phyloP scores from a whole-genome alignment of 2,888 invertebrate species.

The Acrobasis suavella region DNA sequence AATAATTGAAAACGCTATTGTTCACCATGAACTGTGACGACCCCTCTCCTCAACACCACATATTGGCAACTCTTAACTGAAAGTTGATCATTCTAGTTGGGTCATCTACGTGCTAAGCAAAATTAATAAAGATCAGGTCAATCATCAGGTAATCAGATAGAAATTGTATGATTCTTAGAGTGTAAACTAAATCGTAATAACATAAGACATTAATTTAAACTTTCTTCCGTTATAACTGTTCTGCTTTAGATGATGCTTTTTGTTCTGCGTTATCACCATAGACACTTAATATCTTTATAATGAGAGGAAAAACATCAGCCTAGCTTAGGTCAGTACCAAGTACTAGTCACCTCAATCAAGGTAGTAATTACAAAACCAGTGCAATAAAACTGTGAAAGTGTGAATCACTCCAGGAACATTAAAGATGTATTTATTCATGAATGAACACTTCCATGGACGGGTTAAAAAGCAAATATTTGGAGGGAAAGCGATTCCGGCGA shows the following conservation, averaged over 20 bases:
- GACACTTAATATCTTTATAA: slow-evolving; percentile 13
- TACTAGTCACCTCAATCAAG: background rate
- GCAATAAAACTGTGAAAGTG: slow-evolving; percentile 21
- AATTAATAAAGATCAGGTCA: too few relatives aligned
- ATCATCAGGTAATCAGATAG: too few relatives aligned
- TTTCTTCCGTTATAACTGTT: slow-evolving; percentile 2
- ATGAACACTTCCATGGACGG: slow-evolving; percentile 15
- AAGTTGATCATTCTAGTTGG: too few relatives aligned
- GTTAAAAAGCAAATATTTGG: slow-evolving; percentile 20
- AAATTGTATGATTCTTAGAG: too few relatives aligned
- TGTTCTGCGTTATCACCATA: too few relatives aligned
- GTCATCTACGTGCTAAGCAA: too few relatives aligned
- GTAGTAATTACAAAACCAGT: slow-evolving; percentile 19
- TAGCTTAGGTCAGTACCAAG: slow-evolving; percentile 10
- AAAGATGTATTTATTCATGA: slow-evolving; percentile 21
- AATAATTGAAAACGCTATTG: too few relatives aligned
- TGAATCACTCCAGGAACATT: slow-evolving; percentile 20
- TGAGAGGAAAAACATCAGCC: slow-evolving; percentile 16
- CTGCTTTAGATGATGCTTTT: too few relatives aligned
- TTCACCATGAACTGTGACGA: too few relatives aligned
- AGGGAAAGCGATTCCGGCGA: slow-evolving; percentile 19
- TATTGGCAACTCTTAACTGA: too few relatives aligned
- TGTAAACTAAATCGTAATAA: too few relatives aligned
- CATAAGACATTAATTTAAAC: background rate
- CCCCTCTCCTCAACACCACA: too few relatives aligned